Evolutionary conservation across 1,140 invertebrate species (phyloP), one percentile per base, ranked within the genome.

Genomic region (Lucilia cuprina): DNA sequence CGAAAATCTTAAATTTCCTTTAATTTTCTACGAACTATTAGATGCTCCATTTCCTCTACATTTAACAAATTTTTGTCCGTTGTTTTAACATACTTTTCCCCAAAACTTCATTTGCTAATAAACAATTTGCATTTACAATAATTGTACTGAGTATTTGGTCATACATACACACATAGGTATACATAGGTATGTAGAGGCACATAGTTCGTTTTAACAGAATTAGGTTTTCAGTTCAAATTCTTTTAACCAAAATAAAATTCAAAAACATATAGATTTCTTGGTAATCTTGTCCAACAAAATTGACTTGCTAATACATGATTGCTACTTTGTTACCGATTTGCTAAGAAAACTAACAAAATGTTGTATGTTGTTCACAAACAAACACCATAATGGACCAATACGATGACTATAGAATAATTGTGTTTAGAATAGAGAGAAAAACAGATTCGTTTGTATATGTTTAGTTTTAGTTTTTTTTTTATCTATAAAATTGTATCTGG

Each of bases 231-330:
- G 77, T 80, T 80, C 77, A 80, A 80, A 80, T 80, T 50, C 77
- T 80, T 50, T 19, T 80, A 30, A 21, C 77, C 77, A 80, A 80
- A 80, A 50, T 25, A 50, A 21, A 80, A 50, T 80, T 49, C 35
- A 78, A 80, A 30, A 80, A 80, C n/a, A 25, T 41, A 41, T 3
- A 41, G 41, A 49, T 49, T 80, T 80, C 41, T 47, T 47, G 41
- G 34, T 49, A 80, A 49, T 21, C n/a, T 47, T 19, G 35, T 14
- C 77, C 21, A 41, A 78, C 77, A 80, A 80, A 80, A 80, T 80
- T 80, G 77, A 80, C 77, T 80, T 80, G 77, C 77, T 50, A 80
- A 80, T 80, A 80, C 77, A 80, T 80, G 77, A 80, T 49, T n/a
- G 77, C 77, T 80, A 80, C 77, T 80, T 80, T 80, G 77, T 80